Percentiles rank a stretch among this genome's conserved stretches.
Conservation (phyloP, 2,888 invertebrate species). For the Linyphia triangularis region DNA sequence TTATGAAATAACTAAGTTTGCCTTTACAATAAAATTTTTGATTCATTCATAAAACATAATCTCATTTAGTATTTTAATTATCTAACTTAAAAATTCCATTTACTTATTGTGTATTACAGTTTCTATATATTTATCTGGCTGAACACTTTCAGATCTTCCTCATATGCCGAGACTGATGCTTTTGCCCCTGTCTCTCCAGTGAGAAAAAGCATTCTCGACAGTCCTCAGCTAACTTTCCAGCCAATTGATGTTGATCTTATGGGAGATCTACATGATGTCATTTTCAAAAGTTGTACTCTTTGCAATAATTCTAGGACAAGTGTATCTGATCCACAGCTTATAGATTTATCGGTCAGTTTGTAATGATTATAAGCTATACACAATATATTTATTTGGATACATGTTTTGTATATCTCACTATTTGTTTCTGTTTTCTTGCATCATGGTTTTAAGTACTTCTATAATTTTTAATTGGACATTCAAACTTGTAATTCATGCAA, state of each 20-base stretch:
- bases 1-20: too few species aligned
- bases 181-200: slow-evolving; percentile 32
- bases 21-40: too few species aligned
- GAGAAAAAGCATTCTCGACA: slow-evolving; percentile 31
- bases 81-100: neutral
- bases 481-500: too few species aligned
- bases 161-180: slow-evolving; percentile 4
- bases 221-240: slow-evolving; percentile 75
- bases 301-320: slow-evolving; percentile 62
- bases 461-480: too few species aligned
- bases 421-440: too few species aligned
- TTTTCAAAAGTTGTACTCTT: slow-evolving; percentile 64
- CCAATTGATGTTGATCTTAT: slow-evolving; percentile 76
- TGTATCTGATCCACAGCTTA: slow-evolving; percentile 68
- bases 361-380: too few species aligned
- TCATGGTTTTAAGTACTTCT: too few species aligned
- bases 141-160: slow-evolving; percentile 24
- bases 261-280: slow-evolving; percentile 75
- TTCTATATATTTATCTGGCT: neutral
- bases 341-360: slow-evolving; percentile 60
- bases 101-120: neutral
- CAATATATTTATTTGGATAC: too few species aligned
- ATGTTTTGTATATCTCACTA: too few species aligned
- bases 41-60: too few species aligned
- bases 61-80: too few species aligned